Evolutionary conservation across 1,140 invertebrate species (phyloP).

Genomic region (Zeugodacus cucurbitae): DNA sequence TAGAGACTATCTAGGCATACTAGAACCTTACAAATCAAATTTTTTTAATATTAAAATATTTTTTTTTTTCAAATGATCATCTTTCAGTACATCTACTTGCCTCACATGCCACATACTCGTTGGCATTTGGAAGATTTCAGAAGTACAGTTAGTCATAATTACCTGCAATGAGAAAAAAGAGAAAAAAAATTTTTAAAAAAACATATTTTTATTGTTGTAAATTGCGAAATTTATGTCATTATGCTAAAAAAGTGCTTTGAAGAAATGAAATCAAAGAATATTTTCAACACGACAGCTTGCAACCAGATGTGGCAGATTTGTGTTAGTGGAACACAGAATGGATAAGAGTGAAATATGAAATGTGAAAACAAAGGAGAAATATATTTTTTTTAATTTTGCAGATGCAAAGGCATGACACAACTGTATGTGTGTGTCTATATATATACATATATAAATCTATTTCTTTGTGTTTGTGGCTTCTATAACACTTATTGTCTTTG

Average conservation of each 20-base stretch:
- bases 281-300: not conserved
- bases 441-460: too few relatives aligned
- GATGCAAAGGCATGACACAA: not conserved
- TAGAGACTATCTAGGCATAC: too few relatives aligned
- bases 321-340: not conserved
- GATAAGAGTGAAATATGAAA: not conserved
- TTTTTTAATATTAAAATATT: too few relatives aligned
- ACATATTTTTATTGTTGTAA: not conserved
- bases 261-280: not conserved
- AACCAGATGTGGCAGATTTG: constrained; percentile 3
- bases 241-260: not conserved
- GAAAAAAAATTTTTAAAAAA: not conserved
- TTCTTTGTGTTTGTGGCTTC: not conserved
- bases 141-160: not conserved
- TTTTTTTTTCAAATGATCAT: too few relatives aligned
- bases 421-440: too few relatives aligned
- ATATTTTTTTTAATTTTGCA: not conserved
- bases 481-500: not conserved
- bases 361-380: not conserved
- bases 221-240: not conserved
- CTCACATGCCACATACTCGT: not conserved
- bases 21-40: not conserved
- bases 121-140: too few relatives aligned
- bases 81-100: not conserved
- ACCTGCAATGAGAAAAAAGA: not conserved